Evolutionary conservation across 2,113 vertebrate genomes (phyloP), one percentile per base, ranked within the genome.

Genomic region (Ramphastos sulfuratus): DNA sequence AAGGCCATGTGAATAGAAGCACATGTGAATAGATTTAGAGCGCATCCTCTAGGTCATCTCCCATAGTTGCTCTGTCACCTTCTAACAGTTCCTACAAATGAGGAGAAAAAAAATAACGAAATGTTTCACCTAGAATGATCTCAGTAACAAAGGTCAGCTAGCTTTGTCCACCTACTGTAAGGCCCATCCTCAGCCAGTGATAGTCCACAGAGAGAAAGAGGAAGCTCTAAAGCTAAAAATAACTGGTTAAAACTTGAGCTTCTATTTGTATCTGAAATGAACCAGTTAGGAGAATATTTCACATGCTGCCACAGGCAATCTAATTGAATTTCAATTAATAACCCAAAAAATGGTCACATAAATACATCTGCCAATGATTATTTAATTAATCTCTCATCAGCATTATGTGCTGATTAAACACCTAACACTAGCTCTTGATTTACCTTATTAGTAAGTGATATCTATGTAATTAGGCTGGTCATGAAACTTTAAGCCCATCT

Each of bases 271-370:
- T 82, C 25, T 31, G 42, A 3, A 72, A 21, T 58, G 91, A 91
- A 89, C 9, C 7, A 39, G 19, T 23, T 60, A 21, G 76, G 63
- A 85, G 27, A 59, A 85, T 76, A 60, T 72, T 88, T 69, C 67
- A 82, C n/a, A 50, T 4, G 1, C 69, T 74, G 18, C 54, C 48
- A 35, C 28, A 67, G 92, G 73, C 12, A 85, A 56, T 27, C 21
- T 89, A 70, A 94, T 83, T 70, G 75, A 61, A 91, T 92, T 88
- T 82, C 73, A 60, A 54, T 69, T 94, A 85, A 89, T 91, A 81
- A 59, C 37, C 27, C 7, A 67, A 79, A 74, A 76, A 94, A 85
- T 37, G 39, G 63, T 82, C 64, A 65, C 67, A 79, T 84, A 78
- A 87, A 78, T 85, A 91, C 77, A 64, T 58, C 77, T 81, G 28